A percentile compares a stretch with the other conserved stretches of the same genome.
Evolutionary conservation across 2,113 vertebrate genomes (phyloP).

Genomic region (Nansenia antarctica): DNA sequence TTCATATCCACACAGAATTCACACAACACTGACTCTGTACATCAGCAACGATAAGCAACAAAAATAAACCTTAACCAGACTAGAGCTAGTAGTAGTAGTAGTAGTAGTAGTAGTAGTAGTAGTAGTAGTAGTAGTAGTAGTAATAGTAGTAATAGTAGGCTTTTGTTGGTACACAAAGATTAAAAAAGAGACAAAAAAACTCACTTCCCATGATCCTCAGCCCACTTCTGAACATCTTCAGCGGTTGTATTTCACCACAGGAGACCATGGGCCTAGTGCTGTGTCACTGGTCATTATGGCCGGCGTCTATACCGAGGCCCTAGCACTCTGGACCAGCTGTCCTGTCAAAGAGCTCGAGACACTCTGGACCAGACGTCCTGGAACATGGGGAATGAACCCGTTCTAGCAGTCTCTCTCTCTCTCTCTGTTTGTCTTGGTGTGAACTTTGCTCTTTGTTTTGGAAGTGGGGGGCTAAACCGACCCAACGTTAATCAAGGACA

Average conservation of each 20-base stretch:
- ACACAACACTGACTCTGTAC: no score
- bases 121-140: no score
- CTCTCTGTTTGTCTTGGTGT: slow-evolving; percentile 67
- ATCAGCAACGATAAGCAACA: no score
- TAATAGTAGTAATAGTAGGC: no score
- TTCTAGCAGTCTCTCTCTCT: slow-evolving; percentile 27
- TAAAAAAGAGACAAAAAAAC: slow-evolving; percentile 28
- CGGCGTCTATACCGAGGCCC: not conserved
- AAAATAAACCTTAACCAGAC: no score
- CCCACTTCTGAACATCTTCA: slow-evolving; percentile 60
- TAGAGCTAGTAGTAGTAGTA: no score
- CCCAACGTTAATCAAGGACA: slow-evolving; percentile 53
- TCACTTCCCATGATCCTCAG: slow-evolving; percentile 70
- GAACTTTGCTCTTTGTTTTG: slow-evolving; percentile 75
- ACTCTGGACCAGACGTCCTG: slow-evolving; percentile 17
- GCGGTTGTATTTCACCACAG: slow-evolving; percentile 12
- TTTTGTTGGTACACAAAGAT: not conserved
- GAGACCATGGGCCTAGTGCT: slow-evolving; percentile 1
- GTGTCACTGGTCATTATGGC: slow-evolving; percentile 24
- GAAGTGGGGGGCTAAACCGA: no score
- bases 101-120: no score
- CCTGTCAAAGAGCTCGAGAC: slow-evolving; percentile 28
- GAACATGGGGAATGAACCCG: slow-evolving; percentile 38
- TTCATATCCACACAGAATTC: no score
- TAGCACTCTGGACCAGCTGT: slow-evolving; percentile 12